phyloP scores from a whole-genome alignment of 2,888 invertebrate species.

The Cantharis rustica region DNA sequence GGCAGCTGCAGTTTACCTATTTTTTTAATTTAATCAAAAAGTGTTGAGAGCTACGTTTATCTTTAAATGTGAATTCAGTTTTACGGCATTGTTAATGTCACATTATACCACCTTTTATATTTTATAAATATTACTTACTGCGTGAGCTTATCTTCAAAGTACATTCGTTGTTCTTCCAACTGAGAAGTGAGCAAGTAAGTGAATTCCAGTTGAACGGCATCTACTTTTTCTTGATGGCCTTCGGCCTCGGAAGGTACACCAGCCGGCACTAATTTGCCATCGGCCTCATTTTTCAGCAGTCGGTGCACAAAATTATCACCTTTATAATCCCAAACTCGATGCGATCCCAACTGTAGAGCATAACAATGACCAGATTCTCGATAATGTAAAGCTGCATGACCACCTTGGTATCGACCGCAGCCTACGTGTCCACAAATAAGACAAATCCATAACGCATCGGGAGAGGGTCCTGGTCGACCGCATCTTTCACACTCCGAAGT shows the following conservation, averaged over 20 bases:
- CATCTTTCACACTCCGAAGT: constrained; percentile 66
- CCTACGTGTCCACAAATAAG: constrained; percentile 98
- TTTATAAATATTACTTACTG: constrained; percentile 52
- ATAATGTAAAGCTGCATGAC: constrained; percentile 96
- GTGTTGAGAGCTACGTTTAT: no score
- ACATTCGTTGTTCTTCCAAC: constrained; percentile 89
- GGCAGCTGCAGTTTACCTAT: no score
- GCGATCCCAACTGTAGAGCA: constrained; percentile 93
- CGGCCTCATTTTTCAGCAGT: constrained; percentile 92
- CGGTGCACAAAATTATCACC: constrained; percentile 96
- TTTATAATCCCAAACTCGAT: constrained; percentile 99
- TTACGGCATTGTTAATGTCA: no score
- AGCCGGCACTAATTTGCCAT: constrained; percentile 91
- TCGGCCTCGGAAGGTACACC: constrained; percentile 67
- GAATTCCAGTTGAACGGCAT: constrained; percentile 94
- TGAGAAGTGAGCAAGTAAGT: constrained; percentile 95
- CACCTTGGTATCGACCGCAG: constrained; percentile 84
- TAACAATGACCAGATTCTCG: constrained; percentile 95
- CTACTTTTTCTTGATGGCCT: constrained; percentile 79
- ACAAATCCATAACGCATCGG: constrained; percentile 96
- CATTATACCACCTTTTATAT: no score
- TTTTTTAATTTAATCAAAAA: no score
- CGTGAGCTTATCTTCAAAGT: constrained; percentile 82
- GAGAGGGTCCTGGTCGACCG: constrained; percentile 58
- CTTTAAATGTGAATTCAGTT: no score